A percentile compares a stretch with the other conserved stretches of the same genome.
Evolutionary conservation across 2,113 vertebrate genomes (phyloP).

Genomic region (Dunckerocampus dactyliophorus): DNA sequence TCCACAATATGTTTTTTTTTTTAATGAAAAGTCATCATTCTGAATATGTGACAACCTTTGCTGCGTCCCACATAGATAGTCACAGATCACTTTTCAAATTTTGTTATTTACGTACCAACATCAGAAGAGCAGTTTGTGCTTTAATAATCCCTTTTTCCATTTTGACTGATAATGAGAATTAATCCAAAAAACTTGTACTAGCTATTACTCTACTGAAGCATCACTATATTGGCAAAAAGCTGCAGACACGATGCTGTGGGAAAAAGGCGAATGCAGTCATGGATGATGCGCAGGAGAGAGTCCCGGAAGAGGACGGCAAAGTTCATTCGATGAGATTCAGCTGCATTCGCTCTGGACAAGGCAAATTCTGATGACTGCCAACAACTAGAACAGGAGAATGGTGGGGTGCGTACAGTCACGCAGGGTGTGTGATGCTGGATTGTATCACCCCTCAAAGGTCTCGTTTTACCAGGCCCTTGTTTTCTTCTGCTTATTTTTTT

Average conservation of each 20-base stretch:
- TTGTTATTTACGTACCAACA: conserved; percentile 88
- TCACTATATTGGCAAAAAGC: conserved; percentile 98
- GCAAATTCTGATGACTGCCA: conserved; percentile 88
- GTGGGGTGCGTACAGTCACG: conserved; percentile 72
- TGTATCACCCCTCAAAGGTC: conserved; percentile 76
- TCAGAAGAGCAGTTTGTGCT: conserved; percentile 99
- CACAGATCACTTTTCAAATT: conserved; percentile 91
- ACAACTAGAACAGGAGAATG: conserved; percentile 87
- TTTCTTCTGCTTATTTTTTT: conserved; percentile 44
- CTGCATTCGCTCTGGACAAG: conserved; percentile 90
- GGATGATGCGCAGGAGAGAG: conserved; percentile 75
- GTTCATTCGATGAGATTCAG: conserved; percentile 82
- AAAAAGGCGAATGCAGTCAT: conserved; percentile 85
- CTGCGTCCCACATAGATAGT: conserved; percentile 90
- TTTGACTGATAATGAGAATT: conserved; percentile 91
- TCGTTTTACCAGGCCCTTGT: conserved; percentile 56
- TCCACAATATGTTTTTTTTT: conserved; percentile 83
- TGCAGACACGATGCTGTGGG: conserved; percentile 93
- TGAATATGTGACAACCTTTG: conserved; percentile 88
- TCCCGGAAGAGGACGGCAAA: conserved; percentile 82
- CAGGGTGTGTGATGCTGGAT: conserved; percentile 74
- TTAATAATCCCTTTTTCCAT: conserved; percentile 88
- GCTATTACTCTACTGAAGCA: conserved; percentile 97
- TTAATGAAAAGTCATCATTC: conserved; percentile 97
- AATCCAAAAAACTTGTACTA: conserved; percentile 93